phyloP scores from a whole-genome alignment of 2,888 invertebrate genomes.

The Clostera curtula region DNA sequence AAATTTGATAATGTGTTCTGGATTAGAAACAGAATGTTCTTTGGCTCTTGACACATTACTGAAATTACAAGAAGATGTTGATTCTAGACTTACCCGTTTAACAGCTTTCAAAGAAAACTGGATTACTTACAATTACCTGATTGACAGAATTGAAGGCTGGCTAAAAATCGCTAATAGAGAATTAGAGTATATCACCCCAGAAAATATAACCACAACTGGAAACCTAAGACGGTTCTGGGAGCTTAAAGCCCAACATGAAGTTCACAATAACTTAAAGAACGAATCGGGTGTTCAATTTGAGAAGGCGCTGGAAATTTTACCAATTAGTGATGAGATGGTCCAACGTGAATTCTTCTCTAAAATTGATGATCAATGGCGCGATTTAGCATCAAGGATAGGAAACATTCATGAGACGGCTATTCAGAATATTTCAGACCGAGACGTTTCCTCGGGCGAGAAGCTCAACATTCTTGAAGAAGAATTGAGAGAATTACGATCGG shows the following conservation, averaged over 20 bases:
- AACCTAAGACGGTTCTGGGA: slow-evolving; percentile 92
- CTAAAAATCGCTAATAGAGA: slow-evolving; percentile 83
- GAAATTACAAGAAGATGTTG: slow-evolving; percentile 84
- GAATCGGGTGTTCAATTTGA: slow-evolving; percentile 84
- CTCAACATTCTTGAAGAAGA: slow-evolving; percentile 84
- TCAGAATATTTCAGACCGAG: slow-evolving; percentile 81
- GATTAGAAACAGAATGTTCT: slow-evolving; percentile 83
- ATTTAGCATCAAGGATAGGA: slow-evolving; percentile 77
- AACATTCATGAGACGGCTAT: slow-evolving; percentile 80
- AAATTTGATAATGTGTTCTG: slow-evolving; percentile 83
- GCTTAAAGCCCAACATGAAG: slow-evolving; percentile 89
- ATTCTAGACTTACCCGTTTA: slow-evolving; percentile 80
- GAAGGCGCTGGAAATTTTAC: slow-evolving; percentile 84
- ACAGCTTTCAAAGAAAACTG: slow-evolving; percentile 86
- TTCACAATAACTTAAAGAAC: slow-evolving; percentile 84
- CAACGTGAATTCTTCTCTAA: slow-evolving; percentile 87
- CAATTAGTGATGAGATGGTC: slow-evolving; percentile 88
- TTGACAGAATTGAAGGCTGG: slow-evolving; percentile 85
- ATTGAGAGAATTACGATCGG: slow-evolving; percentile 80
- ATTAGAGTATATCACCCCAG: slow-evolving; percentile 78
- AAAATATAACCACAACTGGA: slow-evolving; percentile 78
- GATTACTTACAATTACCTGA: slow-evolving; percentile 82
- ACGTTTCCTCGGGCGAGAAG: slow-evolving; percentile 84
- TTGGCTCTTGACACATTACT: slow-evolving; percentile 82
- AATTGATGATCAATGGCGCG: slow-evolving; percentile 84